Evolutionary conservation across 2,113 vertebrate species (phyloP), one percentile per base, ranked within the genome.

Genomic region (Lamprotornis superbus): DNA sequence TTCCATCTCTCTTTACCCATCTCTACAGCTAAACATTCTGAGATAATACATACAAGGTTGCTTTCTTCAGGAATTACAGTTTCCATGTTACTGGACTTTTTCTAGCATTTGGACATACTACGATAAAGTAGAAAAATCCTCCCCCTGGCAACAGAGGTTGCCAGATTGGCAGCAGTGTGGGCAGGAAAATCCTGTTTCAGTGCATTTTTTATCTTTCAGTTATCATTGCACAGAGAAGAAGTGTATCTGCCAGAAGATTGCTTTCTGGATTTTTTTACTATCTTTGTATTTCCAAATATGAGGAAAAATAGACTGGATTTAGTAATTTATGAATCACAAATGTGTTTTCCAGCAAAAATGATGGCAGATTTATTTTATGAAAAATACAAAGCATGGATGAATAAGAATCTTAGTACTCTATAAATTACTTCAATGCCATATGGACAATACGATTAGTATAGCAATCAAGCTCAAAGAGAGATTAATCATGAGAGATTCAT

Each of bases 81-180:
- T 79, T 37, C 24, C 33, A 6, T 57, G 24, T 65, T 83, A 44
- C 3, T 49, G 12, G 55, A 39, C 5, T 89, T 94, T 80, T 90
- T 76, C 57, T 94, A 63, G 84, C 64, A 83, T 89, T 71, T 92
- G 77, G 83, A 87, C 69, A 74, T n/a, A 94, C 77, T 87, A 86
- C 71, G 69, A 96, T 67, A 71, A 93, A 96, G 90, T 83, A 95
- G 63, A 94, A 95, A 97, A 96, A 96, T 87, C 79, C 69, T n/a
- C 74, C 73, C 92, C 92, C 85, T 96, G 85, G 91, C 73, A 97
- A 88, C 46, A 44, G 10, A 47, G 19, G 86, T 97, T 97, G 64
- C 93, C 92, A 95, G 82, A 42, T 93, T 50, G 94, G 96, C 61
- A 81, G 84, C 65, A 78, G 11, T 61, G 35, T 79, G 64, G 83